A percentile compares a stretch with the other conserved stretches of the same genome.
These are phyloP conservation scores for Chrysomela aeneicollis DNA, from an alignment of 2,888 invertebrate genomes.

Conservation along the genomic window DNA sequence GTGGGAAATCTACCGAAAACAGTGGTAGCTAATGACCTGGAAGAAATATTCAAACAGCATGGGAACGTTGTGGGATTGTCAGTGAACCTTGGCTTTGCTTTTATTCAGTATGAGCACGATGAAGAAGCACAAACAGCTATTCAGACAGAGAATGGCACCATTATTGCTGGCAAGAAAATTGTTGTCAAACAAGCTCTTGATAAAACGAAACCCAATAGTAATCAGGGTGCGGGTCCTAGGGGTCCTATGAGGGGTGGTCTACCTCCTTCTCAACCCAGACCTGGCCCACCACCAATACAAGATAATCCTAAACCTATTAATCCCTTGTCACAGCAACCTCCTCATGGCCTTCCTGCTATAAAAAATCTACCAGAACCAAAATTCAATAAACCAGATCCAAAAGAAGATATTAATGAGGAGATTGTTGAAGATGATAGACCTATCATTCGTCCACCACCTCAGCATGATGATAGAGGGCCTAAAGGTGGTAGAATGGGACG, in stretches of 20 bases:
- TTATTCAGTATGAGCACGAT: conserved; percentile 84
- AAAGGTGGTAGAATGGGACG: conserved; percentile 30
- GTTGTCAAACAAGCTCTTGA: conserved; percentile 69
- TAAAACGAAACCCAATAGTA: conserved; percentile 47
- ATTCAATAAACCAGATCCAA: conserved; percentile 25
- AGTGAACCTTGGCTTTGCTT: conserved; percentile 84
- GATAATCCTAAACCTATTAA: conserved; percentile 19
- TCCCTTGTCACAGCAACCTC: conserved; percentile 17
- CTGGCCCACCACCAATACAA: conserved; percentile 4
- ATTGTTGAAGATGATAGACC: conserved; percentile 39
- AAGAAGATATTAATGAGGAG: conserved; percentile 34
- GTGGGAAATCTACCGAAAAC: conserved; percentile 77
- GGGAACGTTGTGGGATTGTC: conserved; percentile 76
- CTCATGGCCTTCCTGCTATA: conserved; percentile 8
- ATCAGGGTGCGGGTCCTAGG: conserved; percentile 17
- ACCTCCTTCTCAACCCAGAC: conserved; percentile 13
- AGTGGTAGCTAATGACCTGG: conserved; percentile 69
- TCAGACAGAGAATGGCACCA: conserved; percentile 71
- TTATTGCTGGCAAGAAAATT: conserved; percentile 77
- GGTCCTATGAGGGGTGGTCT: conserved; percentile 13
- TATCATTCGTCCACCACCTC: conserved; percentile 44
- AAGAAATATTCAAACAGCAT: conserved; percentile 77
- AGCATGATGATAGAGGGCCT: conserved; percentile 37
- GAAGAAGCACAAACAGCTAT: conserved; percentile 79
- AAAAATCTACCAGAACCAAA: conserved; percentile 22